A percentile compares a stretch with the other conserved stretches of the same genome.
phyloP scores from a whole-genome alignment of 2,113 vertebrate species.

The Mormyrus lacerda region DNA sequence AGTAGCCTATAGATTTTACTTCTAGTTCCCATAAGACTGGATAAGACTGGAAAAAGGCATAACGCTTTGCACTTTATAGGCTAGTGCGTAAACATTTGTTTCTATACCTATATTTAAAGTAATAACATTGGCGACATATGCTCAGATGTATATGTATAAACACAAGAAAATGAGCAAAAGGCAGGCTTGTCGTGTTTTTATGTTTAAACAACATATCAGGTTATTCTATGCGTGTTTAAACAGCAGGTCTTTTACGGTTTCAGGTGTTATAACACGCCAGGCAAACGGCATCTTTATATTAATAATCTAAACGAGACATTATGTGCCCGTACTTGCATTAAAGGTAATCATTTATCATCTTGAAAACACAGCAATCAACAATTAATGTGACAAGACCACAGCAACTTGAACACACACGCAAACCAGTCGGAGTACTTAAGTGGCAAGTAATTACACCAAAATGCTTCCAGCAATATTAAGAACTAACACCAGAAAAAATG shows the following conservation, averaged over 20 bases:
- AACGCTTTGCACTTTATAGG: background rate
- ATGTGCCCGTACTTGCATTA: background rate
- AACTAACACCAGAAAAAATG: background rate
- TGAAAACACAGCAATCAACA: background rate
- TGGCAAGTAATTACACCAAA: background rate
- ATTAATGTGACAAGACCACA: background rate
- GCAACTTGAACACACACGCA: background rate
- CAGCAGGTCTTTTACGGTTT: slow-evolving; percentile 10
- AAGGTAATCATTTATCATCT: slow-evolving; percentile 13
- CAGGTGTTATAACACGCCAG: slow-evolving; percentile 4
- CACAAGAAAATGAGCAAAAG: background rate
- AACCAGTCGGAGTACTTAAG: background rate
- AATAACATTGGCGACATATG: background rate
- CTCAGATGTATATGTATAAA: background rate
- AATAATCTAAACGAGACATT: background rate
- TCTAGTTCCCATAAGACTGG: background rate
- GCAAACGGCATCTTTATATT: background rate
- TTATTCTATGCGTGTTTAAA: background rate
- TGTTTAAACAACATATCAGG: background rate
- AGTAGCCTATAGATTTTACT: background rate
- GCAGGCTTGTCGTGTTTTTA: background rate
- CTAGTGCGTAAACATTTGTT: background rate
- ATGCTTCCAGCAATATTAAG: background rate
- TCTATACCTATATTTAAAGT: background rate
- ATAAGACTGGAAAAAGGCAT: background rate